Percentiles rank a stretch among this genome's conserved stretches.
These are phyloP conservation scores for Mirounga angustirostris DNA, from an alignment of 2,113 vertebrate genomes.

Conservation along the genomic window DNA sequence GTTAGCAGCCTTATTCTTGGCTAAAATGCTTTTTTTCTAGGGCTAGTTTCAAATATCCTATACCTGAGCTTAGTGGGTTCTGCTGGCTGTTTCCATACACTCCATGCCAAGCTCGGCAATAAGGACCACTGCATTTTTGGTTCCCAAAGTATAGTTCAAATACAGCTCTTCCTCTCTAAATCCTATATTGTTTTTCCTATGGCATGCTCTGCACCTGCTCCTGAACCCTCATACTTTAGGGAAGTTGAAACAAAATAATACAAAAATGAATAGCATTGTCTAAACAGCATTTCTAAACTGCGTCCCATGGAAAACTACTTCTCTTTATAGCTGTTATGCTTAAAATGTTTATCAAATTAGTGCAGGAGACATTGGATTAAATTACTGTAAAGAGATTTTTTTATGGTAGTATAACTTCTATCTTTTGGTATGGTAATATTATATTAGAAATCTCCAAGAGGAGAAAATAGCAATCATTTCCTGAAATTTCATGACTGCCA, in stretches of 20 bases:
- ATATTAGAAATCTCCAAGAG: not conserved
- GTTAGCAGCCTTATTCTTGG: not conserved
- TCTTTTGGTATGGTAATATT: not conserved
- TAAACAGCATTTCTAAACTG: not conserved
- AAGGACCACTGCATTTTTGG: not conserved
- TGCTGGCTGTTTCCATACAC: not conserved
- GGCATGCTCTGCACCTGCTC: not conserved
- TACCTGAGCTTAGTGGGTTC: not conserved
- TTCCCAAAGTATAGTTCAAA: not conserved
- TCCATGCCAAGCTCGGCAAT: not conserved
- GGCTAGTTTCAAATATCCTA: not conserved
- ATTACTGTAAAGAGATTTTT: not conserved
- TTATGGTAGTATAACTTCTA: not conserved
- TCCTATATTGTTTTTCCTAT: not conserved
- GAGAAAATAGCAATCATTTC: not conserved
- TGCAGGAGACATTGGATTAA: not conserved
- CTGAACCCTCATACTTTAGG: not conserved
- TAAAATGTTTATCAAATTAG: slow-evolving; percentile 22
- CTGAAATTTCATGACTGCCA: not conserved
- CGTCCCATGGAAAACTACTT: not conserved
- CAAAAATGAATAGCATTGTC: not conserved
- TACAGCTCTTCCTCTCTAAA: not conserved
- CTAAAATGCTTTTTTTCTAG: not conserved
- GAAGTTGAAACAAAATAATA: not conserved
- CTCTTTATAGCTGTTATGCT: not conserved